These are phyloP conservation scores for Conus ventricosus DNA, from an alignment of 1,140 invertebrate genomes.

Conservation along the genomic window DNA sequence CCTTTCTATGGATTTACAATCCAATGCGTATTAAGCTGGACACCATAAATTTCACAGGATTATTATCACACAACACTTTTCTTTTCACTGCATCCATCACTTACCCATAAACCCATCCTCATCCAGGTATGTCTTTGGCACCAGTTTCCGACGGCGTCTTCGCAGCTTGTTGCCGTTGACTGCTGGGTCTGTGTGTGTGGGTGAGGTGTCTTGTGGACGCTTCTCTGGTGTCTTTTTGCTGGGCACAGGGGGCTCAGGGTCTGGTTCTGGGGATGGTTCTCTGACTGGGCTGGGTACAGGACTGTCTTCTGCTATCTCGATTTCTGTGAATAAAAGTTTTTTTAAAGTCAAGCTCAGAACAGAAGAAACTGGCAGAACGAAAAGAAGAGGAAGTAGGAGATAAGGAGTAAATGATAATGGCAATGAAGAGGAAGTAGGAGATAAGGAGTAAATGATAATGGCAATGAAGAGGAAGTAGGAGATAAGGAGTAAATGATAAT, in stretches of 20 bases:
- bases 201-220: neutral
- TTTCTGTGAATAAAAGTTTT: conserved; percentile 38
- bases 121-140: conserved; percentile 65
- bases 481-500: too few species aligned
- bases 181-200: neutral
- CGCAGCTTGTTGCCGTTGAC: conserved; percentile 46
- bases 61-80: too few species aligned
- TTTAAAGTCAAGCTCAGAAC: too few species aligned
- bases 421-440: too few species aligned
- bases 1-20: too few species aligned
- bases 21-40: too few species aligned
- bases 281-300: conserved; percentile 49
- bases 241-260: conserved; percentile 34
- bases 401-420: too few species aligned
- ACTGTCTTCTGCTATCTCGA: conserved; percentile 53
- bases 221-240: conserved; percentile 23
- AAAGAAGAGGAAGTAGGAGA: too few species aligned
- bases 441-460: too few species aligned
- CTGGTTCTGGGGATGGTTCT: conserved; percentile 51
- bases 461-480: too few species aligned
- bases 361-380: too few species aligned
- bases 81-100: neutral
- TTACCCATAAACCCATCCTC: conserved; percentile 70
- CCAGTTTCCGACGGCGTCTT: conserved; percentile 55
- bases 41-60: neutral